Conservation (phyloP, 2,113 vertebrate species). For the Neopipo cinnamomea region DNA sequence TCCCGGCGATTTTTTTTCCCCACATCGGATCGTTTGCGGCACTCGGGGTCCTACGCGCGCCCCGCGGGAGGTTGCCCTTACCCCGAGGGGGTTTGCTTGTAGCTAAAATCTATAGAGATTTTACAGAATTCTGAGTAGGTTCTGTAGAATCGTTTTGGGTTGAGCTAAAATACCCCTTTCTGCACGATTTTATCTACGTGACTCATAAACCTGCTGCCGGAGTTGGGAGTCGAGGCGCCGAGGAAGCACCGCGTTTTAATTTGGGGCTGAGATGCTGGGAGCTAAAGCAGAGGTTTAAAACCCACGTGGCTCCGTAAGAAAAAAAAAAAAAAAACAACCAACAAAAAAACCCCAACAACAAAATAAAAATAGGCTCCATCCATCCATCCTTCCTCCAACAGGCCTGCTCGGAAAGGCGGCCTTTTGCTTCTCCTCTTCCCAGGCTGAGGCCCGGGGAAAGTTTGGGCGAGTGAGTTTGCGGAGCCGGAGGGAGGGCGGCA, state of each 20-base stretch:
- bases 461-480: slow-evolving; percentile 37
- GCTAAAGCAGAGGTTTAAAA: background rate
- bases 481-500: slow-evolving; percentile 60
- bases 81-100: rapidly evolving
- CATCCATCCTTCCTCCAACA: background rate
- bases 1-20: background rate
- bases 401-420: background rate
- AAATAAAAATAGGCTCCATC: background rate
- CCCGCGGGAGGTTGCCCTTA: background rate
- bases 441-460: slow-evolving; percentile 6
- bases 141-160: rapidly evolving
- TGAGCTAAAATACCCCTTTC: background rate
- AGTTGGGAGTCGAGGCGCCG: background rate
- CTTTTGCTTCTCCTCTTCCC: background rate
- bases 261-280: background rate
- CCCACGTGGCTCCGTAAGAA: background rate
- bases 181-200: rapidly evolving
- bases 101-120: rapidly evolving
- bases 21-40: rapidly evolving
- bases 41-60: background rate
- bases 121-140: background rate
- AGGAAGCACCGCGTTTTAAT: rapidly evolving
- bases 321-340: too few species aligned
- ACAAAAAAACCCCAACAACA: background rate
- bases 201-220: rapidly evolving